Evolutionary conservation across 2,113 vertebrate species (phyloP), one percentile per base, ranked within the genome.

Genomic region (Orthochromis indermauri): DNA sequence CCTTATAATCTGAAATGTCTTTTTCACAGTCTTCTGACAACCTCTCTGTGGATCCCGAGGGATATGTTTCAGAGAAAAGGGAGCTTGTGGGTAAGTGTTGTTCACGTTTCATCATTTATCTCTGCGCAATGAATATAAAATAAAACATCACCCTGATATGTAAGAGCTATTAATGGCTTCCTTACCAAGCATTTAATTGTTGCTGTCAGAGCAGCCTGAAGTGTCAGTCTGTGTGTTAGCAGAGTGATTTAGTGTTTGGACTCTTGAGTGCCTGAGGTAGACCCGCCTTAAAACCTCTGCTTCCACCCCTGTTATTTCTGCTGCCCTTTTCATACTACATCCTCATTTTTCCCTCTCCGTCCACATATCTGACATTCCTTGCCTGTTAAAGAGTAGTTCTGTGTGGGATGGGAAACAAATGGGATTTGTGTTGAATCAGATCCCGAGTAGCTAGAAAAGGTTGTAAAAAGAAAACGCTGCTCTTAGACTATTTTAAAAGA

Each of bases 21-120:
- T 90, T 87, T 89, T 84, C 90, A 80, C 92, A 99, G 98, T 98
- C 98, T 89, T 98, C 97, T 94, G 98, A 99, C 96, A 99, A 98
- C 89, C 95, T 99, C 89, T 98, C 97, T 85, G 93, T 97, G 96
- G 97, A 97, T 92, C 98, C 97, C 57, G 96, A 96, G 82, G 96
- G 96, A 80, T 98, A 96, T 80, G 88, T 96, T 86, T 96, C 96
- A 71, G 98, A 97, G 93, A 97, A 95, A 92, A 97, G 96, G 94
- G 97, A 97, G 90, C 90, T 95, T 88, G 96, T 95, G 96, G 95
- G 96, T 97, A 91, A 95, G 95, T 85, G 21, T 82, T 80, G 17
- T 81, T 85, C 26, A 76, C 8, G 17, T 63, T 80, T 61, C 6
- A 5, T 81, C 19, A 73, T 57, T 81, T 81, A 28, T 82, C 19